A percentile compares a stretch with the other conserved stretches of the same genome.
Conservation (phyloP, 1,140 invertebrate genomes). For the Chionoecetes opilio region DNA sequence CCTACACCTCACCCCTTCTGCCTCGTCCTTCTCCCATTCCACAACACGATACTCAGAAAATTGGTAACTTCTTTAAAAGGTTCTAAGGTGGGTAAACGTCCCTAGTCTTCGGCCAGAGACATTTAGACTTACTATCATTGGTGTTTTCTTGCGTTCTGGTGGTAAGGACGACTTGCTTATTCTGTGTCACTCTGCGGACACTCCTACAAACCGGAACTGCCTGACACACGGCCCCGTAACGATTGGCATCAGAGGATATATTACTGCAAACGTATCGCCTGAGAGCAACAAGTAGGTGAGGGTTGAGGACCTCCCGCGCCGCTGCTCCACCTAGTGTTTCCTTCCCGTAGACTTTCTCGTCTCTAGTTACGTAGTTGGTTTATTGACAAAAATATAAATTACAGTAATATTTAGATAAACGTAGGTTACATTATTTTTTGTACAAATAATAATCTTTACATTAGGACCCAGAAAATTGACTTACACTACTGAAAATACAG, state of each 20-base stretch:
- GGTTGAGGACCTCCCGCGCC: neutral
- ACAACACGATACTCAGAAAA: neutral
- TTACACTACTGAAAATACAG: too few relatives aligned
- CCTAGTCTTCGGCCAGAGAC: neutral
- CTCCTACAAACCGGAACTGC: conserved; percentile 13
- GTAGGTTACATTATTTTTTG: too few relatives aligned
- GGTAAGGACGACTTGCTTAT: neutral
- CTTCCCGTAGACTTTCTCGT: conserved; percentile 51
- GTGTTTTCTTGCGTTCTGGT: neutral
- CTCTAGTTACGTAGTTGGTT: too few relatives aligned
- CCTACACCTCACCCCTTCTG: neutral
- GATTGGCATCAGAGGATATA: conserved; percentile 48
- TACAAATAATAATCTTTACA: too few relatives aligned
- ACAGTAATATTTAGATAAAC: too few relatives aligned
- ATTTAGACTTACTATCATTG: neutral
- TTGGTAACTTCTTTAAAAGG: neutral
- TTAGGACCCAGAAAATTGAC: too few relatives aligned
- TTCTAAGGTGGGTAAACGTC: neutral
- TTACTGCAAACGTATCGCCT: conserved; percentile 37
- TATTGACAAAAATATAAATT: too few relatives aligned
- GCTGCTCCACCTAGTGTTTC: neutral
- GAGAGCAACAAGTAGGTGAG: conserved; percentile 22
- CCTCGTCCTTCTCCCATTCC: neutral
- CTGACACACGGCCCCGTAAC: conserved; percentile 36
- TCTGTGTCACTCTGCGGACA: neutral